phyloP scores from a whole-genome alignment of 2,797 vertebrate genomes.

The Alcedo quadribrachys region DNA sequence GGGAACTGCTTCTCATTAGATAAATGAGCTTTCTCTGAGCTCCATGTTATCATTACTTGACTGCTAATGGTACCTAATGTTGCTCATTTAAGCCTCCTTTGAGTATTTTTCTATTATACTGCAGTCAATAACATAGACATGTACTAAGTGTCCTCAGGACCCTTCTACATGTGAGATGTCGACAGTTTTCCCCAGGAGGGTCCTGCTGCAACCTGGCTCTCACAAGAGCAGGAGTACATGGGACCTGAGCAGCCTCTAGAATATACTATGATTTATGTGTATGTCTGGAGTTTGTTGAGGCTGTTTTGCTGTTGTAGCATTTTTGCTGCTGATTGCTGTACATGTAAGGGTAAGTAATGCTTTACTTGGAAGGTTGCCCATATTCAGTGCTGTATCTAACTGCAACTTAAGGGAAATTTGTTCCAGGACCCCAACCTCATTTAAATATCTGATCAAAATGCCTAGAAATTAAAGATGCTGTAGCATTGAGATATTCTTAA shows the following conservation, averaged over 20 bases:
- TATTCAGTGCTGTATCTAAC: background rate
- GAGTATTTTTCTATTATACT: slow-evolving; percentile 1
- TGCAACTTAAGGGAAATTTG: background rate
- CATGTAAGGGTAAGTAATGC: background rate
- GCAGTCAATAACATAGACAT: background rate
- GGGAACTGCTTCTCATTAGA: slow-evolving; percentile 28
- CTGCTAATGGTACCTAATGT: background rate
- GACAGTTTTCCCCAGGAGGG: background rate
- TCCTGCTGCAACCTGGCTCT: background rate
- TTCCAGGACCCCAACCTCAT: background rate
- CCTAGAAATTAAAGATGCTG: background rate
- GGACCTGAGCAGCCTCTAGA: background rate
- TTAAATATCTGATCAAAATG: background rate
- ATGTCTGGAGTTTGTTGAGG: background rate
- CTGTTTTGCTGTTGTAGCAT: background rate
- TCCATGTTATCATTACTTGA: background rate
- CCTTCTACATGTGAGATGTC: background rate
- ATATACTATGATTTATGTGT: background rate
- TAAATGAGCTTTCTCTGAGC: slow-evolving; percentile 24
- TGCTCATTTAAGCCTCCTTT: background rate
- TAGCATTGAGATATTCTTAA: background rate
- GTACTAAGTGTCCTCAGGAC: background rate
- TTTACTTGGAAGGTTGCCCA: background rate
- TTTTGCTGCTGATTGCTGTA: background rate
- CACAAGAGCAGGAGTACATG: rapidly evolving